Evolutionary conservation across 1,140 invertebrate species (phyloP).

Genomic region (Conus ventricosus): DNA sequence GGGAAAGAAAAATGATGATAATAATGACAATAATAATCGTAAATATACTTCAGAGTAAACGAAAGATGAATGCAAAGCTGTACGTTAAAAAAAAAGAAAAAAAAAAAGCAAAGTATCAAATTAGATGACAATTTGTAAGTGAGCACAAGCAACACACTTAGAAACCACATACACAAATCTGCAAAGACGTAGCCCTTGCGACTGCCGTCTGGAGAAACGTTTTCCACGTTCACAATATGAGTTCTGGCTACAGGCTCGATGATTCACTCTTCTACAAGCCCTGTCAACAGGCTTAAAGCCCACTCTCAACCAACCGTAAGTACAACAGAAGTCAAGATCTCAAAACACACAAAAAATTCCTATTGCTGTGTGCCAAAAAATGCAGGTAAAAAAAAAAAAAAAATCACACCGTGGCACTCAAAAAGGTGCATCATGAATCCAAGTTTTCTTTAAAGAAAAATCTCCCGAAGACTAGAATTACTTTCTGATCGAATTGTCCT

Average conservation of each 20-base stretch:
- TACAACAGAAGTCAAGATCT: not conserved
- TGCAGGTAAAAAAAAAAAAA: not conserved
- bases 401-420: not conserved
- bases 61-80: not conserved
- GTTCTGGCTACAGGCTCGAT: not conserved
- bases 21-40: no score
- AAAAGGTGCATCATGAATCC: no score
- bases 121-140: not conserved
- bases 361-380: not conserved
- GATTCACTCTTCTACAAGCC: not conserved
- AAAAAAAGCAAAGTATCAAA: not conserved
- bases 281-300: not conserved
- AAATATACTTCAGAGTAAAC: not conserved
- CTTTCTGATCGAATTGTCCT: not conserved
- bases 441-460: no score
- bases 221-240: not conserved
- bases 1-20: no score
- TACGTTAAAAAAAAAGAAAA: not conserved
- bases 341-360: not conserved
- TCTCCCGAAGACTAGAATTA: not conserved
- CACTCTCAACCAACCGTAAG: not conserved
- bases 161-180: not conserved
- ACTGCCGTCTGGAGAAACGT: not conserved
- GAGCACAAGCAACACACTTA: not conserved
- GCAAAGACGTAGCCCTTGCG: not conserved